Evolutionary conservation across 2,113 vertebrate species (phyloP), one percentile per base, ranked within the genome.

Genomic region (Dasyornis broadbenti): DNA sequence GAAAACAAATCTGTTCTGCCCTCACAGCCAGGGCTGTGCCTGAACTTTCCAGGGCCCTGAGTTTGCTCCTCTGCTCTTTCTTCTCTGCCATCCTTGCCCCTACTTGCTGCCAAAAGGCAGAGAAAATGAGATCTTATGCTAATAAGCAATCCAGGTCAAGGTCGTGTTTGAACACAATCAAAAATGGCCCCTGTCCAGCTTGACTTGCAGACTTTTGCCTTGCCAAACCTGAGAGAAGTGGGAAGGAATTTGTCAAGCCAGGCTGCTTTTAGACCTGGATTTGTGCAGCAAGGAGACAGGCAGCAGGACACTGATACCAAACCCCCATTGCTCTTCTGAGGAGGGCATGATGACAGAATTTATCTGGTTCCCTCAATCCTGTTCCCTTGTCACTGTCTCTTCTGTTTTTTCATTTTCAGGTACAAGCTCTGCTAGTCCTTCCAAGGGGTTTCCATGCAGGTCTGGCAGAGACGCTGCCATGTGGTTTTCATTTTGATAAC

Each of bases 401-500:
- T 21, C 65, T 92, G 60, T 75, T 54, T 81, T 71, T 61, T 63
- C 3, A 2, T 73, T 94, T 73, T 60, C 94, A 95, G 94, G 92
- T 96, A 90, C 42, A 45, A 85, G 60, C n/a, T 87, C 77, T 70
- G 77, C 44, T 89, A 63, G 54, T 70, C 81, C 26, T 93, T 94
- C 80, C 61, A n/a, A 87, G 61, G 60, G 52, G 28, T 95, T 95
- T 97, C 94, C 44, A 8, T 57, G 78, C 86, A 94, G 94, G 91
- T 94, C 91, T 97, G 93, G 89, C 86, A 82, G 73, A 90, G 80
- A 65, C 1, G 0, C 69, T 63, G 81, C 88, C 96, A 93, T 94
- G 40, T 95, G 95, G 87, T 97, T 97, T 96, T 75, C 91, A 96
- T 97, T 96, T 87, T 90, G 95, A 93, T 96, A 92, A 95, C 91